These are phyloP conservation scores for Eurypyga helias DNA, from an alignment of 2,113 vertebrate genomes.

Conservation along the genomic window DNA sequence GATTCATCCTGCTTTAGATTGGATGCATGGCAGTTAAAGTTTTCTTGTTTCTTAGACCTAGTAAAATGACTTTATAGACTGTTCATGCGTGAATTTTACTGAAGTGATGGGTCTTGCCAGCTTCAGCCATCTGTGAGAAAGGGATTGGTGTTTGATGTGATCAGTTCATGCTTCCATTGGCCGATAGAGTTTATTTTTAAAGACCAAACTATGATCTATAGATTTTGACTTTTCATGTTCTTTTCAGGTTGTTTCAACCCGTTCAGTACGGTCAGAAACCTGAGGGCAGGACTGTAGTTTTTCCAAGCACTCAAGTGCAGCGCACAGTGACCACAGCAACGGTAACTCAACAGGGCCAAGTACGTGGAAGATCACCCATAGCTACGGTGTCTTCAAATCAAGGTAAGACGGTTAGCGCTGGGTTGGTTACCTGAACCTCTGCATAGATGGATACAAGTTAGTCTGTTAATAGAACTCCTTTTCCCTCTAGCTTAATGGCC, in stretches of 20 bases:
- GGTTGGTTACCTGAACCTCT: not conserved
- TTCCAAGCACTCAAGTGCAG: slow-evolving; percentile 79
- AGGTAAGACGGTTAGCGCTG: slow-evolving; percentile 73
- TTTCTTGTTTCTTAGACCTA: not conserved
- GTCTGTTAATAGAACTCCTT: not conserved
- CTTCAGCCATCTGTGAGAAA: not conserved
- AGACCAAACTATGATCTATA: not conserved
- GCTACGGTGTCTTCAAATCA: slow-evolving; percentile 80
- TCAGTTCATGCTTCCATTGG: accelerated
- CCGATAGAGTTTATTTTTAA: not conserved
- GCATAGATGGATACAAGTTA: not conserved
- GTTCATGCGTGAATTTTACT: not conserved
- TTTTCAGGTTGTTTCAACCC: slow-evolving; percentile 86
- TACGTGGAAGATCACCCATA: slow-evolving; percentile 84
- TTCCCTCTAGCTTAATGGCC: not conserved
- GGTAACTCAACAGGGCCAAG: slow-evolving; percentile 75
- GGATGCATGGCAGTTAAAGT: not conserved
- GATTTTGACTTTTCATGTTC: not conserved
- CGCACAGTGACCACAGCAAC: slow-evolving; percentile 71
- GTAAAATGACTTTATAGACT: not conserved
- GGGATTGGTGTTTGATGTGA: not conserved
- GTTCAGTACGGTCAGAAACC: slow-evolving; percentile 93
- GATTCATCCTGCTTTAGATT: not conserved
- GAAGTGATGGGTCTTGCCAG: not conserved
- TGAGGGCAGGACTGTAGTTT: slow-evolving; percentile 84